Conservation (phyloP, 1,140 invertebrate genomes). For the Trachymyrmex septentrionalis region DNA sequence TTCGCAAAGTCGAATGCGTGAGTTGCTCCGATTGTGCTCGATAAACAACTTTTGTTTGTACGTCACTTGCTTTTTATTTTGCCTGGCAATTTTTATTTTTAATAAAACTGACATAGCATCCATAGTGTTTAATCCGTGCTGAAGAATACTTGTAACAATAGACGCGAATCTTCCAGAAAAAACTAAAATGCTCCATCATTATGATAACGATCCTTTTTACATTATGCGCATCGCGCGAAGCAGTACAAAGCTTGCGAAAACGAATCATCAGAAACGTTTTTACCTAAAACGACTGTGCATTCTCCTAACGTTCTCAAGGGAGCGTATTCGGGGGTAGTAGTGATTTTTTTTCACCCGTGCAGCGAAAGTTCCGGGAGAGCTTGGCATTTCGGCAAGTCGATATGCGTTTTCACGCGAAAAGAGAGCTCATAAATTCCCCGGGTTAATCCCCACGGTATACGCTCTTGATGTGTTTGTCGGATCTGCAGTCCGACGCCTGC, state of each 20-base stretch:
- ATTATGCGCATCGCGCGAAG: constrained; percentile 21
- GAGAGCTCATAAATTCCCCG: constrained; percentile 77
- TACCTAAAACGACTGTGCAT: neutral
- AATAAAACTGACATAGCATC: constrained; percentile 4
- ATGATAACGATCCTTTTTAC: constrained; percentile 37
- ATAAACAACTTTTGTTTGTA: constrained; percentile 11
- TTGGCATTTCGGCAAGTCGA: constrained; percentile 67
- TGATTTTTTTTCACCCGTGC: constrained; percentile 25
- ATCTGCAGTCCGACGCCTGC: constrained; percentile 38
- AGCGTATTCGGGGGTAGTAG: constrained; percentile 10
- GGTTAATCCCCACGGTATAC: constrained; percentile 75
- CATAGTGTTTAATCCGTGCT: neutral
- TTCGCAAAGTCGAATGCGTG: neutral
- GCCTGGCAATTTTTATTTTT: constrained; percentile 8
- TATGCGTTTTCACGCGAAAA: constrained; percentile 70
- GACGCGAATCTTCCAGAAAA: neutral
- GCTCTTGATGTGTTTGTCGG: constrained; percentile 75
- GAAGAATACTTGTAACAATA: neutral
- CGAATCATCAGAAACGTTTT: constrained; percentile 27
- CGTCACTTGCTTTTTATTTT: neutral
- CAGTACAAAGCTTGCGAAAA: neutral
- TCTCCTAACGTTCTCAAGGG: no score
- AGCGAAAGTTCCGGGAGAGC: neutral
- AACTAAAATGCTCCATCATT: constrained; percentile 23
- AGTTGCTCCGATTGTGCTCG: neutral